phyloP scores from a whole-genome alignment of 2,797 vertebrate species.

The Acridotheres tristis region DNA sequence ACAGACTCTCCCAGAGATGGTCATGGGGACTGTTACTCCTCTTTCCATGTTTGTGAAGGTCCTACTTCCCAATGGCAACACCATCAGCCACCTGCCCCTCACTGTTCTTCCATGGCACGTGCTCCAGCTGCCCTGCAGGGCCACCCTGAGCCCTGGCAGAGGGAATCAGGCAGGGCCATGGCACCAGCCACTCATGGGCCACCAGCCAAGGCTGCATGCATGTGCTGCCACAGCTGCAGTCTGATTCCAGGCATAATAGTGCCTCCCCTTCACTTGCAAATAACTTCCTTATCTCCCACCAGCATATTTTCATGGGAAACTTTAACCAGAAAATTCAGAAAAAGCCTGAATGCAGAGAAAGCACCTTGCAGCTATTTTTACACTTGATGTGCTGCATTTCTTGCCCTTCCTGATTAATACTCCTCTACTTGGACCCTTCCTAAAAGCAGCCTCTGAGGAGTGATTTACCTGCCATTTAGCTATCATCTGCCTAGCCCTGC shows the following conservation, averaged over 20 bases:
- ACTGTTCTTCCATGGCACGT: rapidly evolving
- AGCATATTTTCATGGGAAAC: conserved; percentile 46
- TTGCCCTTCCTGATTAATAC: conserved; percentile 16
- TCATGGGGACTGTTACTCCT: rapidly evolving
- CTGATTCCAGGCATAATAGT: conserved; percentile 16
- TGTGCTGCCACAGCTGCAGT: not conserved
- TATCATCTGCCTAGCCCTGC: not conserved
- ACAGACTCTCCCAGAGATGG: rapidly evolving
- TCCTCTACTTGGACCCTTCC: not conserved
- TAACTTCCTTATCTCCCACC: conserved; percentile 36
- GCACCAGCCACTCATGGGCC: not conserved
- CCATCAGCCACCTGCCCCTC: too few relatives aligned
- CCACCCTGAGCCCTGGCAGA: rapidly evolving
- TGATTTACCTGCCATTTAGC: not conserved
- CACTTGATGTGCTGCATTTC: not conserved
- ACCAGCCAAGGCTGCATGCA: not conserved
- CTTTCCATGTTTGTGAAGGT: rapidly evolving
- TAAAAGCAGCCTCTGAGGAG: conserved; percentile 24
- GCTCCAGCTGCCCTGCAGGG: not conserved
- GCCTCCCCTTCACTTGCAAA: conserved; percentile 20
- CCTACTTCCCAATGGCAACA: rapidly evolving
- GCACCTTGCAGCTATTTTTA: conserved; percentile 54
- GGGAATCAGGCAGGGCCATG: not conserved
- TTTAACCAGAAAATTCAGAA: conserved; percentile 45
- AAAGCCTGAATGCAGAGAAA: conserved; percentile 13